Base-by-base conservation (phyloP, 2,113 vertebrate genomes). In the Ciconia stormi region DNA sequence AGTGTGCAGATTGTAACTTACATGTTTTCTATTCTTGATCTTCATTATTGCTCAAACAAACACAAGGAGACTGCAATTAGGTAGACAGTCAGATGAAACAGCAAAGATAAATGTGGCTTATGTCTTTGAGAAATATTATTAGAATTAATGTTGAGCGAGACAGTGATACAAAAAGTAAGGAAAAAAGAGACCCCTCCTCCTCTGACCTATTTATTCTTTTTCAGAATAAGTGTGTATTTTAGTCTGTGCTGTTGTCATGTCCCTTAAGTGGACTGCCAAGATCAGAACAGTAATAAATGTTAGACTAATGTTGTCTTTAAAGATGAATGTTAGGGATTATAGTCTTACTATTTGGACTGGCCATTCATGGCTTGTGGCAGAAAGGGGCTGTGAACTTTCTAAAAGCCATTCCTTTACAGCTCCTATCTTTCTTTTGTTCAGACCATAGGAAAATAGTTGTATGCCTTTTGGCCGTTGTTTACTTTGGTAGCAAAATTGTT, bases 391-490 rank as follows among this genome's bases (percentile, higher is more conserved):
- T 80, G 73, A 89, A 70, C 78, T 94, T 91, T 49, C 42, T 80
- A 22, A 72, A 87, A 84, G 52, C 27, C 9, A 2, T 70, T 77
- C 32, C 81, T 88, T 40, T 56, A 14, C 16, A 81, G 26, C 30
- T 79, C 16, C 27, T 89, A 5, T 73, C 19, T 94, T 59, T 91
- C 72, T 93, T 77, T 67, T 82, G 38, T 96, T 88, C 65, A 72
- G 67, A 78, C 56, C 69, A 74, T 52, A 47, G 88, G 58, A 95
- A 96, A 93, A 56, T 9, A 95, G 87, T 95, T 93, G 20, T 82
- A 55, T 96, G 58, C 69, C 87, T 96, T 96, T 92, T 91, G 90
- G 82, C 94, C 7, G 0, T 93, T 98, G 93, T 97, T 98, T 96
- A 97, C 30, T 94, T 85, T 66, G 87, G 66, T 96, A 62, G 30